These are phyloP conservation scores for Macrosoma leucophasiata DNA, from an alignment of 2,888 invertebrate genomes.

Conservation along the genomic window DNA sequence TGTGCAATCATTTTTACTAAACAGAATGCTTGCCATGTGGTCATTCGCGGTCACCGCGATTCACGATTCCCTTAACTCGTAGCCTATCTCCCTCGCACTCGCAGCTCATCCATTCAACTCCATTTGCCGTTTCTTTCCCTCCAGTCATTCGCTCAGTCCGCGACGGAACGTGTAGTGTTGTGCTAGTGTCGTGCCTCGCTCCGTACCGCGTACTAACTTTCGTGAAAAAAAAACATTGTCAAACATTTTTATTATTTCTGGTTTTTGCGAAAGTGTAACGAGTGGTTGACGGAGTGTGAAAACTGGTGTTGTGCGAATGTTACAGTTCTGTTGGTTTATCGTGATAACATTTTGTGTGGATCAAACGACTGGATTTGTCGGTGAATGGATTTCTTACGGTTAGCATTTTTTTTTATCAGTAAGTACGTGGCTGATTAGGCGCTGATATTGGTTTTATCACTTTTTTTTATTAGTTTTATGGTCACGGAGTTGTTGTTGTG, in stretches of 20 bases:
- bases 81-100: slow-evolving; percentile 39
- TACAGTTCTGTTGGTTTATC: slow-evolving; percentile 34
- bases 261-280: slow-evolving; percentile 44
- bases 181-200: slow-evolving; percentile 32
- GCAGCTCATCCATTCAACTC: slow-evolving; percentile 33
- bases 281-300: slow-evolving; percentile 39
- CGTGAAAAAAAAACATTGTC: slow-evolving; percentile 43
- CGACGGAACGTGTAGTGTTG: slow-evolving; percentile 29
- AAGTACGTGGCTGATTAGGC: slow-evolving; percentile 35
- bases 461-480: too few relatives aligned
- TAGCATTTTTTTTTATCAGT: slow-evolving; percentile 50
- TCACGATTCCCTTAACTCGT: slow-evolving; percentile 23
- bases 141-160: slow-evolving; percentile 41
- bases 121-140: slow-evolving; percentile 50
- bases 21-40: slow-evolving; percentile 66
- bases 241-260: slow-evolving; percentile 44
- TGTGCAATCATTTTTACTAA: slow-evolving; percentile 60
- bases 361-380: slow-evolving; percentile 41
- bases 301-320: slow-evolving; percentile 36
- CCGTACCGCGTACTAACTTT: slow-evolving; percentile 52
- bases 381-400: slow-evolving; percentile 52
- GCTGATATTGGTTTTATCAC: slow-evolving; percentile 32
- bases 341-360: too few relatives aligned
- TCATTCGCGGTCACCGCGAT: slow-evolving; percentile 54
- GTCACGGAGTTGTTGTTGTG: too few relatives aligned